Percentiles rank a stretch among this genome's conserved stretches.
Conservation (phyloP, 1,140 invertebrate genomes). For the Drosophila erecta region DNA sequence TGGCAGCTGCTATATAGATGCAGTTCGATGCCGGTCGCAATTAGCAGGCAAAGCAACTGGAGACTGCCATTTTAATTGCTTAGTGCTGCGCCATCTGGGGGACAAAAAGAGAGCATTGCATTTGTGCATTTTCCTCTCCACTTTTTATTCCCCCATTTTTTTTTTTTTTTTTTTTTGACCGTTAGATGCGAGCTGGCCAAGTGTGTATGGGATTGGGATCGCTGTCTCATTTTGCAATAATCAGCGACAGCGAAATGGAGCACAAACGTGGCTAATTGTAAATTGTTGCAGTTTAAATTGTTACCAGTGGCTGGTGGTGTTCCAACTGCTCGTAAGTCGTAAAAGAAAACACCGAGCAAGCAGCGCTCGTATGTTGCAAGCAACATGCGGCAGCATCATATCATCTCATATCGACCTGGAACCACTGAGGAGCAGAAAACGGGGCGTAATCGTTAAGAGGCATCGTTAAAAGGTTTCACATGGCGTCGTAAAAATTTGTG, state of each 20-base stretch:
- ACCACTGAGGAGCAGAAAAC: conserved; percentile 44
- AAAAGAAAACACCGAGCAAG: conserved; percentile 25
- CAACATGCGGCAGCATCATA: conserved; percentile 5
- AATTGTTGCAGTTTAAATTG: conserved; percentile 83
- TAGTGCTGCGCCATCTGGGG: conserved; percentile 32
- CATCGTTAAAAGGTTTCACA: conserved; percentile 68
- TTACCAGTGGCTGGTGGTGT: conserved; percentile 60
- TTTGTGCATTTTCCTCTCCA: conserved; percentile 45
- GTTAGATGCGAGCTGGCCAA: conserved; percentile 56
- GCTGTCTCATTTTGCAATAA: conserved; percentile 66
- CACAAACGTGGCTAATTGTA: conserved; percentile 82
- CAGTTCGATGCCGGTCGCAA: conserved; percentile 38
- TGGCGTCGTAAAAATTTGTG: conserved; percentile 71
- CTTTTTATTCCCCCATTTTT: conserved; percentile 17
- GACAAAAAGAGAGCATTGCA: conserved; percentile 43
- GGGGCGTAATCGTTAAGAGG: conserved; percentile 61
- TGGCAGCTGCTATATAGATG: conserved; percentile 23
- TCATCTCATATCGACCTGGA: conserved; percentile 12
- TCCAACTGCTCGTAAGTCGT: conserved; percentile 19
- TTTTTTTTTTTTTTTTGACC: conserved; percentile 35
- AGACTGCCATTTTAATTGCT: conserved; percentile 74
- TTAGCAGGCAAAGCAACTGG: conserved; percentile 47
- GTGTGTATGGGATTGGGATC: conserved; percentile 40
- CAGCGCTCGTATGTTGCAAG: neutral
- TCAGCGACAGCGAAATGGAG: conserved; percentile 76